Evolutionary conservation across 2,888 invertebrate genomes (phyloP).

Genomic region (Drosophila emarginata): DNA sequence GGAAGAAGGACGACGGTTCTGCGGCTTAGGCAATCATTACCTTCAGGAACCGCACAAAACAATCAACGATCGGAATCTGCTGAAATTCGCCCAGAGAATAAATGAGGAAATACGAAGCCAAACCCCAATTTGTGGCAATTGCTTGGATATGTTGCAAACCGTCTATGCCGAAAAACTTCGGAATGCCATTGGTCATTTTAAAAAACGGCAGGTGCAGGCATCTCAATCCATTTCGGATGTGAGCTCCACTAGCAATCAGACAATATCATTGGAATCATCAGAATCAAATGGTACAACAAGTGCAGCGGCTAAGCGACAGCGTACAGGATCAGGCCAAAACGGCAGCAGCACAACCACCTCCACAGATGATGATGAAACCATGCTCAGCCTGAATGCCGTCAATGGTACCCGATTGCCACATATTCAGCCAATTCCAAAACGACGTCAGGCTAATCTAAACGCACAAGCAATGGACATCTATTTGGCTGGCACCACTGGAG

Average conservation of each 20-base stretch:
- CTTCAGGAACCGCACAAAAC: constrained; percentile 30
- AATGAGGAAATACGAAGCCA: constrained; percentile 40
- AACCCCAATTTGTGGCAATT: constrained; percentile 48
- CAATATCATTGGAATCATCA: background rate
- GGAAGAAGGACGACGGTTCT: constrained; percentile 19
- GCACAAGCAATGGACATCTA: constrained; percentile 28
- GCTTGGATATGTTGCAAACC: constrained; percentile 38
- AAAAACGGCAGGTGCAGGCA: background rate
- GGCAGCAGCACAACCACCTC: background rate
- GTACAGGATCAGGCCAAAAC: background rate
- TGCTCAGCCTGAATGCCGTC: constrained; percentile 60
- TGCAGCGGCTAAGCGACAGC: constrained; percentile 24
- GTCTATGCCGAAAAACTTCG: constrained; percentile 43
- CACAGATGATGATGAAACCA: constrained; percentile 19
- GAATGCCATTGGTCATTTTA: constrained; percentile 17
- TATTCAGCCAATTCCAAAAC: constrained; percentile 32
- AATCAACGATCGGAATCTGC: constrained; percentile 36
- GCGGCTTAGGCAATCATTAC: constrained; percentile 41
- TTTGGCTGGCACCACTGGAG: constrained; percentile 33
- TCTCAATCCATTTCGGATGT: constrained; percentile 50
- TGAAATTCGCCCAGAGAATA: constrained; percentile 43
- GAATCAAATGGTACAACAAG: constrained; percentile 16
- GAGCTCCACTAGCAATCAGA: constrained; percentile 30
- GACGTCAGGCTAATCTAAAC: constrained; percentile 26
- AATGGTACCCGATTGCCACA: constrained; percentile 65